A percentile compares a stretch with the other conserved stretches of the same genome.
phyloP scores from a whole-genome alignment of 2,113 vertebrate genomes.

The Prinia subflava region DNA sequence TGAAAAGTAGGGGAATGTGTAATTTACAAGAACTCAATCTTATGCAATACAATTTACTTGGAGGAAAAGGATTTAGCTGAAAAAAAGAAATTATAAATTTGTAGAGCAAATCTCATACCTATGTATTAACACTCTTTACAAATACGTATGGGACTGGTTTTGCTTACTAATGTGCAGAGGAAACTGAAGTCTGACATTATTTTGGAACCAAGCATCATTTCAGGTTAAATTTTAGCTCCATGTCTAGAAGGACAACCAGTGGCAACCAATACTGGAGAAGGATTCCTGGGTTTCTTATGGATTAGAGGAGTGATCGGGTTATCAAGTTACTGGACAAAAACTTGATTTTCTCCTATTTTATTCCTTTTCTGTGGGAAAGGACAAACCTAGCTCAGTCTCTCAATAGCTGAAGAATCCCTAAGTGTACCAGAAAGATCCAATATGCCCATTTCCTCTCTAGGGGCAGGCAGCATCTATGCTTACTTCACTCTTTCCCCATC shows the following conservation, averaged over 20 bases:
- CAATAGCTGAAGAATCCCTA: rapidly evolving
- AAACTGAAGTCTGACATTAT: neutral
- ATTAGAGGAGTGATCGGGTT: neutral
- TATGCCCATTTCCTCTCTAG: neutral
- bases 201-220: neutral
- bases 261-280: neutral
- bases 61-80: neutral
- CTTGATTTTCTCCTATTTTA: neutral
- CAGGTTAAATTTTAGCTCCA: neutral
- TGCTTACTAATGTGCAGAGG: neutral
- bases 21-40: neutral
- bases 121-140: neutral
- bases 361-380: neutral
- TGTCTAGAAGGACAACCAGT: neutral
- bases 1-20: neutral
- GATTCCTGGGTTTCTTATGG: neutral
- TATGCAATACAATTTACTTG: neutral
- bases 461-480: neutral
- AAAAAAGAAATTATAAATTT: neutral
- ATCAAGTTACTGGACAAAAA: neutral
- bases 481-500: neutral
- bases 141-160: neutral
- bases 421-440: neutral
- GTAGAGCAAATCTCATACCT: neutral
- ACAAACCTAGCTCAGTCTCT: neutral